Conservation (phyloP, 2,797 vertebrate species). For the Adrianichthys oophorus region DNA sequence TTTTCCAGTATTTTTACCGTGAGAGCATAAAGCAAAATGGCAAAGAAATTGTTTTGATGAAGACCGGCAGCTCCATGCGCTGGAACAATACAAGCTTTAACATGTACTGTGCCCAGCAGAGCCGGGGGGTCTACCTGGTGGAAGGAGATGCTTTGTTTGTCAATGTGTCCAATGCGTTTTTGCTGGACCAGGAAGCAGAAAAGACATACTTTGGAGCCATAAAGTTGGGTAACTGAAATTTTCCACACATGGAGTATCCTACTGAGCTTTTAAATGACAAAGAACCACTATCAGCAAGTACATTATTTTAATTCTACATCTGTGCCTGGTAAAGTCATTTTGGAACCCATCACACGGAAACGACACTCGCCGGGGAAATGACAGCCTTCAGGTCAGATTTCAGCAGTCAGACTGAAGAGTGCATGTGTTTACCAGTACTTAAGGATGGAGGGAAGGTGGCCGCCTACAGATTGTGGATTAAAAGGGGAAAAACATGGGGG, state of each 20-base stretch:
- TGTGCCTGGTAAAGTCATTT: slow-evolving; percentile 24
- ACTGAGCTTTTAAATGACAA: slow-evolving; percentile 77
- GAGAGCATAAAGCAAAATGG: slow-evolving; percentile 84
- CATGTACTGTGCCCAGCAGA: slow-evolving; percentile 94
- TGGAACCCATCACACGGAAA: slow-evolving; percentile 14
- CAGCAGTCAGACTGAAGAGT: no score
- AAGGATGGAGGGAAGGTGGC: not conserved
- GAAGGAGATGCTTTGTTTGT: slow-evolving; percentile 87
- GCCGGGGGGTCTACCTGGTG: slow-evolving; percentile 85
- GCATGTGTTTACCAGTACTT: no score
- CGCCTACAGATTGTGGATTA: slow-evolving; percentile 37
- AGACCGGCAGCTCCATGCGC: slow-evolving; percentile 90
- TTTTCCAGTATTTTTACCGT: slow-evolving; percentile 90
- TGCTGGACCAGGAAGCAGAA: slow-evolving; percentile 86
- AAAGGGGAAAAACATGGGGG: slow-evolving; percentile 31
- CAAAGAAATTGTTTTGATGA: slow-evolving; percentile 83
- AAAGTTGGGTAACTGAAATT: slow-evolving; percentile 86
- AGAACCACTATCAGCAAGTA: slow-evolving; percentile 79
- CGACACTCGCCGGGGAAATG: slow-evolving; percentile 13
- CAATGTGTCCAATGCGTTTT: slow-evolving; percentile 88
- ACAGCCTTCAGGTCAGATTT: no score
- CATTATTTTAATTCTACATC: slow-evolving; percentile 17
- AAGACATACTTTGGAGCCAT: slow-evolving; percentile 94
- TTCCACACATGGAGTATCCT: slow-evolving; percentile 59
- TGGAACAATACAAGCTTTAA: slow-evolving; percentile 87